Conservation (phyloP, 2,888 invertebrate species). For the Morpho achilles region DNA sequence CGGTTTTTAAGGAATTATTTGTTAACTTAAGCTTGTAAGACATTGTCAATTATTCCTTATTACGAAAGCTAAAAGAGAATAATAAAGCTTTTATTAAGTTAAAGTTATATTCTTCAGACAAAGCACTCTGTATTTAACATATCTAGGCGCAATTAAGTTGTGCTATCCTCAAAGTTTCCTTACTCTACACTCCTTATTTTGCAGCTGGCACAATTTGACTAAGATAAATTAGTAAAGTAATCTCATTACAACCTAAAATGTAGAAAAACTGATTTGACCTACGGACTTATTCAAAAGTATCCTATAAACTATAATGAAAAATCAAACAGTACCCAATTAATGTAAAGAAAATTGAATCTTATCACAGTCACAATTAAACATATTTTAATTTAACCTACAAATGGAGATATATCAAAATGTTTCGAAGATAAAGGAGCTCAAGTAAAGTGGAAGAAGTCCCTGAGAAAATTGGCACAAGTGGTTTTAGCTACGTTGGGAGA, state of each 20-base stretch:
- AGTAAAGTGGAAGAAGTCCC: constrained; percentile 75
- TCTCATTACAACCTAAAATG: constrained; percentile 69
- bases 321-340: neutral
- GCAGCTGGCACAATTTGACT: constrained; percentile 5
- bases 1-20: no score
- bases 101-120: no score
- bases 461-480: constrained; percentile 79
- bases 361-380: constrained; percentile 21
- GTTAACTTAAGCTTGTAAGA: no score
- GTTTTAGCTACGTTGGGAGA: constrained; percentile 68
- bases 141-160: no score
- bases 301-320: constrained; percentile 32
- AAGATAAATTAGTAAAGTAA: constrained; percentile 11
- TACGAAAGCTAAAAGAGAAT: no score
- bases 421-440: constrained; percentile 53
- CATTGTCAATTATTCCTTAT: no score
- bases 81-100: no score
- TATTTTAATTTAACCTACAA: constrained; percentile 28
- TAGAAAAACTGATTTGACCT: constrained; percentile 67
- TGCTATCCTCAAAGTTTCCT: neutral
- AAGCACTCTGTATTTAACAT: no score
- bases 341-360: constrained; percentile 43
- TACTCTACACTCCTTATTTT: neutral
- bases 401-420: constrained; percentile 47
- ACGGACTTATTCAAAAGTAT: constrained; percentile 62